Base-by-base conservation (phyloP, 2,888 invertebrate genomes). In the Lingula anatina region DNA sequence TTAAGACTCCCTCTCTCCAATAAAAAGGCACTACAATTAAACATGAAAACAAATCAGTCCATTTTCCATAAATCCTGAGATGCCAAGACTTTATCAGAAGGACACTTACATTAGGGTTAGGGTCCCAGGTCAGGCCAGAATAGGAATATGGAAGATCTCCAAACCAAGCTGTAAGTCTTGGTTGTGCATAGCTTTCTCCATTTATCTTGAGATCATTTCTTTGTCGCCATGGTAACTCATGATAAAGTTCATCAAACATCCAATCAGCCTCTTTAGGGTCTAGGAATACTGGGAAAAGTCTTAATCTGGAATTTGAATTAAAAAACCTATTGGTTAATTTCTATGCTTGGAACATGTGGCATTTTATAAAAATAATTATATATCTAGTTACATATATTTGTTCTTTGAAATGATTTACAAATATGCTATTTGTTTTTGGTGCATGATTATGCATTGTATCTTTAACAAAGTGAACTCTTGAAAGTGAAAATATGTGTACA, bases 91-190 rank as follows among this genome's bases (percentile, higher is more conserved):
- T n/a, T n/a, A n/a, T n/a, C n/a, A n/a, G n/a, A n/a, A n/a, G 3
- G 36, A 18, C n/a, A 52, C 55, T 46, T 54, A 73, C 75, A 55
- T 70, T 54, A 26, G 51, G 51, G 42, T 61, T 63, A 4, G 67
- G 55, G 21, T 62, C 57, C 46, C 68, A 69, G 20, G 61, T 66
- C 2, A 71, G 57, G 5, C 79, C 79, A 38, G 75, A 73, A 57
- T 79, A 78, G 5, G 71, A 61, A 58, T 79, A 80, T 12, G 77
- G 73, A 48, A 73, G 69, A 3, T 79, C 78, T 2, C 80, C 80
- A 58, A 73, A 76, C 81, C 81, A 81, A 1, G 77, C 75, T 25
- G 80, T 76, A 26, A 79, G 64, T 47, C 79, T 59, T 3, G 78
- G 78, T 56, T 78, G 70, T 15, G 67, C 45, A 48, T 64, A 68